A percentile compares a stretch with the other conserved stretches of the same genome.
phyloP scores from a whole-genome alignment of 2,797 vertebrate genomes.

The Kryptopterus vitreolus region DNA sequence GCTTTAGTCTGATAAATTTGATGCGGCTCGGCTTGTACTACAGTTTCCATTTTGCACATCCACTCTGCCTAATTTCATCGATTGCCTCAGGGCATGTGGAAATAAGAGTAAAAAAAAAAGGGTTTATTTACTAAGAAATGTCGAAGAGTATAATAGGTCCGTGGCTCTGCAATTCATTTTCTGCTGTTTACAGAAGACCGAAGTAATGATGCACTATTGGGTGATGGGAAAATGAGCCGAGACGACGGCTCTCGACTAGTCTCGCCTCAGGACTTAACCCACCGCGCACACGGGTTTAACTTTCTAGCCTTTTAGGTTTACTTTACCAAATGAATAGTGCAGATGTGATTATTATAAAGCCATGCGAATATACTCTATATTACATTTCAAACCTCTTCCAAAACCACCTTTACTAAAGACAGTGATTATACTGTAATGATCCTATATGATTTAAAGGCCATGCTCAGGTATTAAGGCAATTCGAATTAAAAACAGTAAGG shows the following conservation, averaged over 20 bases:
- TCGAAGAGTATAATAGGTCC: slow-evolving; percentile 21
- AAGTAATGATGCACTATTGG: slow-evolving; percentile 11
- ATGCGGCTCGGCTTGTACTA: background rate
- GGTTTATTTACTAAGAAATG: slow-evolving; percentile 12
- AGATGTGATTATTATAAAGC: too few relatives aligned
- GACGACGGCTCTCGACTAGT: background rate
- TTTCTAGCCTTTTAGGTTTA: background rate
- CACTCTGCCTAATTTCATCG: slow-evolving; percentile 30
- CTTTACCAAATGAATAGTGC: background rate
- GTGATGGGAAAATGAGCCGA: background rate
- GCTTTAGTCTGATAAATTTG: slow-evolving; percentile 19
- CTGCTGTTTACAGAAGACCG: slow-evolving; percentile 9
- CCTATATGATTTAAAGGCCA: background rate
- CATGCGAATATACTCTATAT: background rate
- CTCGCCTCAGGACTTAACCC: background rate
- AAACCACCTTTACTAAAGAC: background rate
- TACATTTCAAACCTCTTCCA: slow-evolving; percentile 1
- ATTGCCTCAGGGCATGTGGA: slow-evolving; percentile 18
- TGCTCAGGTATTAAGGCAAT: background rate
- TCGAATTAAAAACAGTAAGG: slow-evolving; percentile 3
- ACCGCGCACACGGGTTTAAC: background rate
- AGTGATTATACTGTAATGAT: background rate
- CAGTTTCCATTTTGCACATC: slow-evolving; percentile 12
- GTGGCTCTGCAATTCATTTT: slow-evolving; percentile 15
- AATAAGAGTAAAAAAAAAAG: slow-evolving; percentile 35